Conservation (phyloP, 1,140 invertebrate genomes). For the Aricia agestis region DNA sequence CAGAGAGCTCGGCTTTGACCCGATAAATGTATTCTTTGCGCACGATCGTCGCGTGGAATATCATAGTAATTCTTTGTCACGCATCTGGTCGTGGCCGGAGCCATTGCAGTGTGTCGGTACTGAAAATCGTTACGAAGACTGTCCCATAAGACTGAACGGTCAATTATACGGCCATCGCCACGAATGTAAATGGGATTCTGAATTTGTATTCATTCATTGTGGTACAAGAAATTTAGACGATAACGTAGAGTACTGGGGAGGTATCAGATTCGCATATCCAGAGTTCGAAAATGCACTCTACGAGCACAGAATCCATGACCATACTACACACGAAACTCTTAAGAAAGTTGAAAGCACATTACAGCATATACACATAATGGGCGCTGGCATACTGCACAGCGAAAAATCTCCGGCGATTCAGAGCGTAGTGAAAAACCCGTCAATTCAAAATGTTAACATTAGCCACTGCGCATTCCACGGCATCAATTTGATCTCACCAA, state of each 20-base stretch:
- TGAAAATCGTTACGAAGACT: constrained; percentile 90
- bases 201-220: constrained; percentile 96
- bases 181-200: constrained; percentile 90
- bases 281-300: constrained; percentile 93
- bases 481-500: constrained; percentile 93
- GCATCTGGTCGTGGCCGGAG: constrained; percentile 97
- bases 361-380: constrained; percentile 90
- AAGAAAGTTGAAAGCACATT: constrained; percentile 84
- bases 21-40: constrained; percentile 91
- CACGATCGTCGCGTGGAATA: constrained; percentile 88
- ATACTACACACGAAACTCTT: constrained; percentile 83
- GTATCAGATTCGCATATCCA: constrained; percentile 92
- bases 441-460: constrained; percentile 89
- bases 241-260: constrained; percentile 94
- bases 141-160: constrained; percentile 92
- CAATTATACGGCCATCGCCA: constrained; percentile 90
- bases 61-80: constrained; percentile 87
- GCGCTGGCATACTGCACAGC: constrained; percentile 97
- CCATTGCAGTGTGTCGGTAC: constrained; percentile 90
- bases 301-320: constrained; percentile 88
- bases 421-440: constrained; percentile 89
- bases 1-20: constrained; percentile 92
- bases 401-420: constrained; percentile 96
- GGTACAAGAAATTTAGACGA: constrained; percentile 84
- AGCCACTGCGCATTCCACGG: constrained; percentile 92